A percentile compares a stretch with the other conserved stretches of the same genome.
These are phyloP conservation scores for Holotrichia oblita DNA, from an alignment of 1,140 invertebrate species.

Conservation along the genomic window DNA sequence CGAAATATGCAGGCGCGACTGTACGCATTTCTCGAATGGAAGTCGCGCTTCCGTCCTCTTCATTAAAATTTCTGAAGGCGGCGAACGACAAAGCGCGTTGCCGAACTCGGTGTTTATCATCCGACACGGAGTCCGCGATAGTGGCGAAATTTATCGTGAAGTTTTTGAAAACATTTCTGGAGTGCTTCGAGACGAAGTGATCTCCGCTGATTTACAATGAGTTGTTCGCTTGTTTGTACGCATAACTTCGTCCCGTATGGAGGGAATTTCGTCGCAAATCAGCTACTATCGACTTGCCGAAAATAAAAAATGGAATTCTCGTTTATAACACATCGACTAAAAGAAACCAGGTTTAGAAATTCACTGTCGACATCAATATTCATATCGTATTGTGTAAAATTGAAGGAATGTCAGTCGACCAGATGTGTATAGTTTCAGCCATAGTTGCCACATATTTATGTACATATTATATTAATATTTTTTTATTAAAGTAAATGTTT, in stretches of 20 bases:
- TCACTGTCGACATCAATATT: slow-evolving; percentile 9
- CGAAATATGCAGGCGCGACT: slow-evolving; percentile 6
- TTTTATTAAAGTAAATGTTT: no score
- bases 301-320: background rate
- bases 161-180: slow-evolving; percentile 8
- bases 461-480: no score
- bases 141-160: slow-evolving; percentile 12
- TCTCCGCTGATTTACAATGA: slow-evolving; percentile 20
- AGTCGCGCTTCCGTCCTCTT: slow-evolving; percentile 18
- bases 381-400: background rate
- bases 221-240: background rate
- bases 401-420: background rate
- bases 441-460: no score
- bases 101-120: background rate
- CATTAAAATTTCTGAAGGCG: slow-evolving; percentile 20
- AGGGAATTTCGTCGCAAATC: slow-evolving; percentile 19
- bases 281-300: background rate
- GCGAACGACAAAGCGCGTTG: background rate
- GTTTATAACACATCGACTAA: background rate
- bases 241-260: background rate
- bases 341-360: background rate
- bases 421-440: background rate
- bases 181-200: background rate
- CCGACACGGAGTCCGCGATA: background rate
- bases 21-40: slow-evolving; percentile 3